phyloP scores from a whole-genome alignment of 2,113 vertebrate species.

The Polypterus senegalus region DNA sequence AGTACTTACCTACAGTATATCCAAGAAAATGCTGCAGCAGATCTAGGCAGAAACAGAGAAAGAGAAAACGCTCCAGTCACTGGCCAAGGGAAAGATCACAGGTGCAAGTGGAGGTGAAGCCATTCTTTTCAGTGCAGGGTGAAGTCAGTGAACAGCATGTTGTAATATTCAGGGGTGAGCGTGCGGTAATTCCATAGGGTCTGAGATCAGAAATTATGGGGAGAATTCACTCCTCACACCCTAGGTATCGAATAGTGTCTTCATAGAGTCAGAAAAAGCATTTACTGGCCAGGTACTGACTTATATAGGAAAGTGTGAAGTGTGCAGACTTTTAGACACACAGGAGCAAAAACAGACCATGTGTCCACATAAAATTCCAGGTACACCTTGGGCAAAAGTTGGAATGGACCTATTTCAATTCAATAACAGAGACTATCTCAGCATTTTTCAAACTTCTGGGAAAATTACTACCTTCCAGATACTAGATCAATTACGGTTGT shows the following conservation, averaged over 20 bases:
- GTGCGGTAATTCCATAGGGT: too few species aligned
- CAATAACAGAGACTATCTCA: constrained; percentile 14
- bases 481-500: too few species aligned
- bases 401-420: constrained; percentile 24
- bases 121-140: too few species aligned
- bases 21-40: not conserved
- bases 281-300: constrained; percentile 7
- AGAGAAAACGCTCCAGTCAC: constrained; percentile 1
- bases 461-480: constrained; percentile 13
- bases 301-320: not conserved
- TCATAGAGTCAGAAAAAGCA: not conserved
- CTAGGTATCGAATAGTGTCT: constrained; percentile 1
- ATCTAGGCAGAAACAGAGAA: not conserved
- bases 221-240: not conserved
- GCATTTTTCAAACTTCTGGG: constrained; percentile 30
- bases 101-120: not conserved
- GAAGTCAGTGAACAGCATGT: not conserved
- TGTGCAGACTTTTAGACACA: not conserved
- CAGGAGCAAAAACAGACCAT: constrained; percentile 4
- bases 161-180: too few species aligned
- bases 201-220: constrained; percentile 1
- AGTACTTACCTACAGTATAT: not conserved
- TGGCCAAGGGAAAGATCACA: constrained; percentile 1
- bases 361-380: constrained; percentile 11
- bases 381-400: constrained; percentile 15